A percentile compares a stretch with the other conserved stretches of the same genome.
phyloP scores from a whole-genome alignment of 2,888 invertebrate species.

The Cotesia congregata region DNA sequence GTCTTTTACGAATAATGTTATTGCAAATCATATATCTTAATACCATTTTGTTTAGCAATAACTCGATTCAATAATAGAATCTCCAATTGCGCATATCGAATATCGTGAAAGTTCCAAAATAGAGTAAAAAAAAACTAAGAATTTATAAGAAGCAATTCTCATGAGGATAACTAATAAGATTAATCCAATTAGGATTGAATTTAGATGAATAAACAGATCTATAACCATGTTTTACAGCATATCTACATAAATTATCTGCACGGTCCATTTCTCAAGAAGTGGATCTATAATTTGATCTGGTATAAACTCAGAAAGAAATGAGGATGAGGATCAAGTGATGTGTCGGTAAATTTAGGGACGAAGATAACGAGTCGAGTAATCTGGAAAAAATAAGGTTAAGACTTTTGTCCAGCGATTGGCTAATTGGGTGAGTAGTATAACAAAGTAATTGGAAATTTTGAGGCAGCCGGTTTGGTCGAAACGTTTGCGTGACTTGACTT shows the following conservation, averaged over 20 bases:
- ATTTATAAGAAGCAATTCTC: too few relatives aligned
- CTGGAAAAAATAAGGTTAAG: not conserved
- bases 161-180: not conserved
- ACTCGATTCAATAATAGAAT: too few relatives aligned
- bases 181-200: slow-evolving; percentile 25
- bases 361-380: slow-evolving; percentile 15
- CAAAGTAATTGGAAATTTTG: slow-evolving; percentile 43
- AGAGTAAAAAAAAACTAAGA: too few relatives aligned
- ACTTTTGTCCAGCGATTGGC: not conserved
- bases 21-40: too few relatives aligned
- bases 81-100: too few relatives aligned
- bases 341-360: slow-evolving; percentile 14
- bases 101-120: too few relatives aligned
- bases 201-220: not conserved
- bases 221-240: not conserved
- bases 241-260: not conserved
- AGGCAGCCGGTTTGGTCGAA: slow-evolving; percentile 45
- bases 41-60: too few relatives aligned
- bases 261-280: slow-evolving; percentile 2
- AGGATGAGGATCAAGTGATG: not conserved
- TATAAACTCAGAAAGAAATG: not conserved
- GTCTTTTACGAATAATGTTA: too few relatives aligned
- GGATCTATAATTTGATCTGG: slow-evolving; percentile 14
- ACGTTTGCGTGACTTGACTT: slow-evolving; percentile 54
- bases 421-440: slow-evolving; percentile 21